Evolutionary conservation across 53 echinoderm and acorn worm species (phyloP), one percentile per base, ranked within the genome.

Genomic region (Echinarachnius parma): DNA sequence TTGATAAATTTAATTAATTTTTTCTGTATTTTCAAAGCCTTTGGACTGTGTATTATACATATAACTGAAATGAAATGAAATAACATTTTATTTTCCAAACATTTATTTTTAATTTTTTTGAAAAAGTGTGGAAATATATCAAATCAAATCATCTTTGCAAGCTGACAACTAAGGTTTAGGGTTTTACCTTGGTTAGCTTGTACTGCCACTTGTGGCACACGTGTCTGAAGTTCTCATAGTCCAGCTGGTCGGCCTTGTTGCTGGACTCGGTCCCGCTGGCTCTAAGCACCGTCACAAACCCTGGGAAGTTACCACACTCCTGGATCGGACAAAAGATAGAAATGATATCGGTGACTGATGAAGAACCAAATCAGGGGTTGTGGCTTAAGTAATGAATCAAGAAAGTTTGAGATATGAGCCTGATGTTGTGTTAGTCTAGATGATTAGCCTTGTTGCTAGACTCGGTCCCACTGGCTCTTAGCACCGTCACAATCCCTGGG

Each of bases 121-220:
- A n/a, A n/a, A n/a, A n/a, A n/a, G n/a, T n/a, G n/a, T n/a, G n/a
- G n/a, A n/a, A n/a, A n/a, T n/a, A n/a, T n/a, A n/a, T n/a, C n/a
- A n/a, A n/a, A n/a, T n/a, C n/a, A n/a, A n/a, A n/a, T n/a, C n/a
- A n/a, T n/a, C n/a, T n/a, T n/a, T n/a, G n/a, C n/a, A n/a, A n/a
- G n/a, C n/a, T n/a, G n/a, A n/a, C n/a, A n/a, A n/a, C n/a, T n/a
- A n/a, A n/a, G n/a, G n/a, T n/a, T n/a, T n/a, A n/a, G n/a, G 19
- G 9, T 10, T 28, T 75, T 53, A 93, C 93, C 96, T 96, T 96
- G 1, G 96, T 96, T 2, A 96, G 84, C 58, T 96, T 96, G 66
- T 96, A 96, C 77, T 96, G 96, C 96, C 96, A 96, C 74, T 96
- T 96, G 59, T 96, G 96, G 63, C 96, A 96, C 15, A 96, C 96